These are phyloP conservation scores for Spheniscus humboldti DNA, from an alignment of 2,797 vertebrate species.

Conservation along the genomic window DNA sequence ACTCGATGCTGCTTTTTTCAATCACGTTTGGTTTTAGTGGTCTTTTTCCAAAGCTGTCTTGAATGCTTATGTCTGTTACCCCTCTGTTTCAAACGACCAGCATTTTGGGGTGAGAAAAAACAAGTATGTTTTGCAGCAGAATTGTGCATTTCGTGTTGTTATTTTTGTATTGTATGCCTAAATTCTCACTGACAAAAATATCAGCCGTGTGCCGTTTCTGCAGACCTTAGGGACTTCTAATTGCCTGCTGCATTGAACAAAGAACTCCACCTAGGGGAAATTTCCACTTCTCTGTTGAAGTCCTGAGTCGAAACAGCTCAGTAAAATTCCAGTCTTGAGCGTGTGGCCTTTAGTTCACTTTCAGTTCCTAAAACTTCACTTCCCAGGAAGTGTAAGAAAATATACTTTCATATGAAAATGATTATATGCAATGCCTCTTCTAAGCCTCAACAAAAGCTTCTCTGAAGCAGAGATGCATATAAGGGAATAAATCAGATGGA, in stretches of 20 bases:
- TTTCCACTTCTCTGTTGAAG: conserved; percentile 10
- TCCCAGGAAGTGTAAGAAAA: background rate
- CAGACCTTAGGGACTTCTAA: conserved; percentile 38
- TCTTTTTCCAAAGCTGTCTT: background rate
- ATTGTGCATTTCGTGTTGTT: background rate
- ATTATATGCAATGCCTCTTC: background rate
- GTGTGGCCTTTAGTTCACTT: background rate
- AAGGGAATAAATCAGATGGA: background rate
- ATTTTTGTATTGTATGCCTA: background rate
- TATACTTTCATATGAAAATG: rapidly evolving
- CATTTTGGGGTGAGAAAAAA: background rate
- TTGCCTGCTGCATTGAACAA: conserved; percentile 48
- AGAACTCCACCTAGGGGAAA: conserved; percentile 56
- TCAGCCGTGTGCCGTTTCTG: conserved; percentile 23
- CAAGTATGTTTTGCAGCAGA: background rate
- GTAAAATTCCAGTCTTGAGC: conserved; percentile 42
- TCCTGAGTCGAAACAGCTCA: background rate
- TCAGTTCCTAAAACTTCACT: background rate
- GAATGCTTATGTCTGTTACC: background rate
- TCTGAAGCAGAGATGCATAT: background rate
- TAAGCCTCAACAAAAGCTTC: background rate
- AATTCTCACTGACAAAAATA: background rate
- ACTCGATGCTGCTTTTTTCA: background rate
- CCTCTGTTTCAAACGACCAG: background rate
- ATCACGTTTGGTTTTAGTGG: background rate